These are phyloP conservation scores for Agrotis exclamationis DNA, from an alignment of 2,888 invertebrate species.

Conservation along the genomic window DNA sequence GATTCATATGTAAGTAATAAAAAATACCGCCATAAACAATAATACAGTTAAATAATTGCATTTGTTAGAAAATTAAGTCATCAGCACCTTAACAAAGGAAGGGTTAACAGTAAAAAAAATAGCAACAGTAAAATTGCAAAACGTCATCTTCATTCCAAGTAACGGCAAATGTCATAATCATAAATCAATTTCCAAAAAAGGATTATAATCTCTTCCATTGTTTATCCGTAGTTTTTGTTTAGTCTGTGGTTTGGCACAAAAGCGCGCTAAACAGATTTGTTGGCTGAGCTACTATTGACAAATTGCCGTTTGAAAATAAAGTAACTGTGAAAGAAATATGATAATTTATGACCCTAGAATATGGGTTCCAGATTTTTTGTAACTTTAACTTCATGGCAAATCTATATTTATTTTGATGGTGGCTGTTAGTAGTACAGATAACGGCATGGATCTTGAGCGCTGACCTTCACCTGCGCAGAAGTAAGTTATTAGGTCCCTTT, in stretches of 20 bases:
- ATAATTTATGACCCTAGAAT: slow-evolving; percentile 75
- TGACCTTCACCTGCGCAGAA: too few species aligned
- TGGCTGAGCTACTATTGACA: slow-evolving; percentile 75
- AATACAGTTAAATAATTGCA: not conserved
- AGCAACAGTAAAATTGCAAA: slow-evolving; percentile 31
- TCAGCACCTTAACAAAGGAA: slow-evolving; percentile 19
- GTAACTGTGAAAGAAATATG: slow-evolving; percentile 73
- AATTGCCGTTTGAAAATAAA: slow-evolving; percentile 71
- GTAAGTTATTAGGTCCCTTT: too few species aligned
- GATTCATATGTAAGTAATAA: too few species aligned
- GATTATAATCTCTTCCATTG: slow-evolving; percentile 80
- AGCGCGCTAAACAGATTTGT: slow-evolving; percentile 66
- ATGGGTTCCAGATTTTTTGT: slow-evolving; percentile 61
- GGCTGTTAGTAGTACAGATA: not conserved
- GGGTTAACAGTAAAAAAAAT: slow-evolving; percentile 43
- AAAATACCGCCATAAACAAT: not conserved
- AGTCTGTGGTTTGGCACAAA: slow-evolving; percentile 71
- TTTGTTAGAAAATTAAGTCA: slow-evolving; percentile 49
- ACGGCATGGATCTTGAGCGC: too few species aligned
- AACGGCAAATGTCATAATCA: slow-evolving; percentile 76
- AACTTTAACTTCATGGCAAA: slow-evolving; percentile 21
- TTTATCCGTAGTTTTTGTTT: slow-evolving; percentile 72
- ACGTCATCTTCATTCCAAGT: slow-evolving; percentile 49
- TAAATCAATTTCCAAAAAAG: slow-evolving; percentile 82
- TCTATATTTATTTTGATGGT: slow-evolving; percentile 39